Base-by-base conservation (phyloP, 2,888 invertebrate species). In the Euspilapteryx auroguttella region DNA sequence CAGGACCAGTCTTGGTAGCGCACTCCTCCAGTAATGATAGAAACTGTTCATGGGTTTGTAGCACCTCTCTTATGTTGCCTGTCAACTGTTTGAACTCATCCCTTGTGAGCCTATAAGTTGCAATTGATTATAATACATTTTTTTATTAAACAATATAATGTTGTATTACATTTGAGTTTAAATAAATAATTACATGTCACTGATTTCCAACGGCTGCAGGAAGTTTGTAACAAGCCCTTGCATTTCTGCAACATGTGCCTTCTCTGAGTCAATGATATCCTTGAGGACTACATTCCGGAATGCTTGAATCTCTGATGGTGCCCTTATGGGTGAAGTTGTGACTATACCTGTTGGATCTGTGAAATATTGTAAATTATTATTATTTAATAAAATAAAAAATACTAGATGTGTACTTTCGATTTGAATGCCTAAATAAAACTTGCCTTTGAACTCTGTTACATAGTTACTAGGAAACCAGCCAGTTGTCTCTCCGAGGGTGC, bases 391-490 rank as follows among this genome's bases (percentile, higher is more conserved):
- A n/a, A n/a, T n/a, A n/a, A n/a, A n/a, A n/a, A n/a, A n/a, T n/a
- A n/a, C n/a, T n/a, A n/a, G n/a, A n/a, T n/a, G n/a, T n/a, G n/a
- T n/a, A n/a, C n/a, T n/a, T n/a, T n/a, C n/a, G n/a, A n/a, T n/a
- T n/a, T n/a, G n/a, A n/a, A n/a, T n/a, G n/a, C n/a, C n/a, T n/a
- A n/a, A n/a, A n/a, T n/a, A n/a, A n/a, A n/a, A n/a, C n/a, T n/a
- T n/a, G 78, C 83, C 79, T 79, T 89, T 90, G 55, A 84, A 85
- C 66, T 95, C 94, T 52, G 89, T 89, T 34, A 95, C 94, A 80
- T 96, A 97, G 73, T 97, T 97, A 53, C 93, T 92, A 35, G 97
- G 97, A 77, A 98, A 98, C 97, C 97, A 98, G 47, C 96, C 97
- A 37, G 97, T 97, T 56, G 90, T 91, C 42, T 92, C 95, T 34